Conservation (phyloP, 2,797 vertebrate genomes). For the Lutjanus campechanus region DNA sequence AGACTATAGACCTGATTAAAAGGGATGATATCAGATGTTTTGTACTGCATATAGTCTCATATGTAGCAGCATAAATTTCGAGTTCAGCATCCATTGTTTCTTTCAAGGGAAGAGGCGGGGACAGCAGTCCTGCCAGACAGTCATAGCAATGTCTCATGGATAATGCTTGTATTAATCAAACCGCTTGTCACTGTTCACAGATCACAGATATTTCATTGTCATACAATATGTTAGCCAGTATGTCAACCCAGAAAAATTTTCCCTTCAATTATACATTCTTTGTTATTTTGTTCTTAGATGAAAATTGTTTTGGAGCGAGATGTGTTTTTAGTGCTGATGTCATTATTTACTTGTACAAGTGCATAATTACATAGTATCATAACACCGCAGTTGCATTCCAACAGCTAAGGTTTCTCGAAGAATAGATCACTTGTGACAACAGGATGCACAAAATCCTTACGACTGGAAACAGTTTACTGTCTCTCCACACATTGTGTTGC, state of each 20-base stretch:
- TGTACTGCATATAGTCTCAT: background rate
- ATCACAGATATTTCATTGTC: background rate
- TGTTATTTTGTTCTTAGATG: background rate
- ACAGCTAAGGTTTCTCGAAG: background rate
- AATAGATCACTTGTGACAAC: background rate
- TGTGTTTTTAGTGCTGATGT: background rate
- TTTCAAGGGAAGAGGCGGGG: background rate
- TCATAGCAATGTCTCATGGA: slow-evolving; percentile 3
- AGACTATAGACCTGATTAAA: background rate
- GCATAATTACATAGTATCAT: background rate
- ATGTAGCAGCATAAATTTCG: background rate
- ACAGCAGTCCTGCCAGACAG: background rate
- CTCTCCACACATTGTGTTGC: background rate
- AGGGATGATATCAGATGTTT: background rate
- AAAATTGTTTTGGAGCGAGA: background rate
- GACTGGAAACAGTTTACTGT: background rate
- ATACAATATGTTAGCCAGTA: background rate
- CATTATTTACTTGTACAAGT: background rate
- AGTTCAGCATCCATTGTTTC: background rate
- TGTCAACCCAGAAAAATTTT: background rate
- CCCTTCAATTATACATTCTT: background rate
- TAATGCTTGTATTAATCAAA: slow-evolving; percentile 1
- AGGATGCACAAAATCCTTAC: background rate
- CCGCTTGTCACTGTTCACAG: slow-evolving; percentile 3
- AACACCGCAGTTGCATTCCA: background rate